These are phyloP conservation scores for Brachyhypopomus occidentalis DNA, from an alignment of 2,113 vertebrate species.

Conservation along the genomic window DNA sequence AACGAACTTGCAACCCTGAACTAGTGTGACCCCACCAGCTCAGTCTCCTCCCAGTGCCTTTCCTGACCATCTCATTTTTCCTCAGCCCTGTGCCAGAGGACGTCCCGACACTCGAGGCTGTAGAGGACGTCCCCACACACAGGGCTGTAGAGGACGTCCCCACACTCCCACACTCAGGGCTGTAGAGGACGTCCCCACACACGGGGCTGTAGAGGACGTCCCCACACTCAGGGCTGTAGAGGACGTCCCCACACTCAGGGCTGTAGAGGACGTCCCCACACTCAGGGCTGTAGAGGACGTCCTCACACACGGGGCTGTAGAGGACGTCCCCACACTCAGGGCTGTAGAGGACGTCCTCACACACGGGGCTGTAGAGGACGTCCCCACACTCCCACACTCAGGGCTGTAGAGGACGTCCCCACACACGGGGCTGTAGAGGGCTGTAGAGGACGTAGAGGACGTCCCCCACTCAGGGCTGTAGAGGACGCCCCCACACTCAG, in stretches of 20 bases:
- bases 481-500: conserved; percentile 61
- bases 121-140: too few relatives aligned
- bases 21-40: conserved; percentile 55
- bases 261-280: conserved; percentile 62
- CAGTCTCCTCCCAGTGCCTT: conserved; percentile 42
- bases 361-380: too few relatives aligned
- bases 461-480: conserved; percentile 37
- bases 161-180: too few relatives aligned
- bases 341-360: too few relatives aligned
- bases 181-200: conserved; percentile 61
- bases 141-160: too few relatives aligned
- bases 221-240: too few relatives aligned
- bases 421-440: too few relatives aligned
- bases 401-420: background rate
- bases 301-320: too few relatives aligned
- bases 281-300: background rate
- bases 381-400: conserved; percentile 64
- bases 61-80: conserved; percentile 58
- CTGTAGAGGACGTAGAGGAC: too few relatives aligned
- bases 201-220: background rate
- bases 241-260: conserved; percentile 4
- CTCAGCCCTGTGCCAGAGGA: conserved; percentile 44
- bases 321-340: too few relatives aligned
- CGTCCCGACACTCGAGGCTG: conserved; percentile 59
- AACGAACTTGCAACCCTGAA: conserved; percentile 61